These are phyloP conservation scores for Nysson spinosus DNA, from an alignment of 2,888 invertebrate genomes.

Conservation along the genomic window DNA sequence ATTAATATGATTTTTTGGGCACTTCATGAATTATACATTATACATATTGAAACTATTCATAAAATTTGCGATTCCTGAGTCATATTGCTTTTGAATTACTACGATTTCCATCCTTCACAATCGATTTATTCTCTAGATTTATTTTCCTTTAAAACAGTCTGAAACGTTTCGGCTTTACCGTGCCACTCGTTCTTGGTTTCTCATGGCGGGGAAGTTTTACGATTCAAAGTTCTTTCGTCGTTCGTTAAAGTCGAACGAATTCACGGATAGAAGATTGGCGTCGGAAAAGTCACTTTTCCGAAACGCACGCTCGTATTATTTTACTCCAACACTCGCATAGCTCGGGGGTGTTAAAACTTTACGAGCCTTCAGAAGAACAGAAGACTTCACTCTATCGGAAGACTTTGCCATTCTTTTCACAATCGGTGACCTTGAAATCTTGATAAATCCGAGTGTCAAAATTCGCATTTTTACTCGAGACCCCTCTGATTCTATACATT, in stretches of 20 bases:
- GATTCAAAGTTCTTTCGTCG: conserved; percentile 34
- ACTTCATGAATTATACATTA: conserved; percentile 11
- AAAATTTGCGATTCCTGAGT: conserved; percentile 24
- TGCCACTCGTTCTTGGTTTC: conserved; percentile 9
- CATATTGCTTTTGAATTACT: conserved; percentile 31
- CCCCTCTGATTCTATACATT: too few species aligned
- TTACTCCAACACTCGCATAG: conserved; percentile 36
- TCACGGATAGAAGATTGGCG: conserved; percentile 34
- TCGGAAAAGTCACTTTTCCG: conserved; percentile 47
- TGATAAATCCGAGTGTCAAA: not conserved
- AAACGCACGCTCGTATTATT: conserved; percentile 56
- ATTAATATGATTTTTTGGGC: conserved; percentile 10
- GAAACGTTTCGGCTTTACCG: conserved; percentile 19
- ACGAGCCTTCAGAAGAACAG: conserved; percentile 14
- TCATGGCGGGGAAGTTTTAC: conserved; percentile 38
- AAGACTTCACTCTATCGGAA: conserved; percentile 21
- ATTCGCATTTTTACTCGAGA: not conserved
- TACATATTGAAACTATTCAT: conserved; percentile 4
- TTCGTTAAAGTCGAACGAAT: conserved; percentile 54
- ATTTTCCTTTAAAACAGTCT: conserved; percentile 24
- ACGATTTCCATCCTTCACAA: conserved; percentile 27
- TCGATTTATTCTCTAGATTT: conserved; percentile 46
- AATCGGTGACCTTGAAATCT: conserved; percentile 16
- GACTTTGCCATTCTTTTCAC: conserved; percentile 9
- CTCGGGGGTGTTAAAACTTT: conserved; percentile 50